Percentiles rank a stretch among this genome's conserved stretches.
phyloP scores from a whole-genome alignment of 2,888 invertebrate species.

The Drosophila dives region DNA sequence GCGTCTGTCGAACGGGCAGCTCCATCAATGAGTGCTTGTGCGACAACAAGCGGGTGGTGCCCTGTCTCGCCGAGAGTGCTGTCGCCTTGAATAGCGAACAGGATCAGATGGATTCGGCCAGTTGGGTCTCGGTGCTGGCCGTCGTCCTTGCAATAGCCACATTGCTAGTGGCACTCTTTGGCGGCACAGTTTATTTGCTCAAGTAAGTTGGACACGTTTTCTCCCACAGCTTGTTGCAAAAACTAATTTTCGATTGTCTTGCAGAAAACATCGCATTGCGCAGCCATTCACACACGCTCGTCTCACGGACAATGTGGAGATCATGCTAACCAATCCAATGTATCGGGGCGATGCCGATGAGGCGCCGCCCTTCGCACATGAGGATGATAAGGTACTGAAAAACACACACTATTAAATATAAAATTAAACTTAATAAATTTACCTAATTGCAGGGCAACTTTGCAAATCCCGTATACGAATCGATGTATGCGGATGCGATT shows the following conservation, averaged over 20 bases:
- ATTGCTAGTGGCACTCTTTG: constrained; percentile 80
- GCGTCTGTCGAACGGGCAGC: constrained; percentile 82
- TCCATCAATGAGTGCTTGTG: constrained; percentile 84
- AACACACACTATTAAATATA: too few relatives aligned
- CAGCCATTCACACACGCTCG: constrained; percentile 91
- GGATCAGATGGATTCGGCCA: constrained; percentile 65
- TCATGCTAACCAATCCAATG: constrained; percentile 91
- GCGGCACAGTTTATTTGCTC: constrained; percentile 82
- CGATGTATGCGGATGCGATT: constrained; percentile 88
- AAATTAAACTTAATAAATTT: constrained; percentile 5
- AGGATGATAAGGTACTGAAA: constrained; percentile 87
- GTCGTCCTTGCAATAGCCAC: constrained; percentile 78
- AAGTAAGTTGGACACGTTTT: constrained; percentile 83
- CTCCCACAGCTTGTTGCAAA: not conserved
- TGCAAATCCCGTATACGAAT: constrained; percentile 94
- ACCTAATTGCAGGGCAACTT: constrained; percentile 88
- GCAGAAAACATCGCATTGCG: constrained; percentile 86
- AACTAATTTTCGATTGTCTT: constrained; percentile 29
- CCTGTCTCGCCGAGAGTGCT: constrained; percentile 83
- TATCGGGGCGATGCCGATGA: constrained; percentile 91
- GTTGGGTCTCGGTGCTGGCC: constrained; percentile 80
- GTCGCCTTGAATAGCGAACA: constrained; percentile 81
- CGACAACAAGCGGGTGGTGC: constrained; percentile 75
- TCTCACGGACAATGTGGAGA: constrained; percentile 93
- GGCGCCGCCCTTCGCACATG: constrained; percentile 86